These are phyloP conservation scores for Menidia beryllina DNA, from an alignment of 2,113 vertebrate genomes.

Conservation along the genomic window DNA sequence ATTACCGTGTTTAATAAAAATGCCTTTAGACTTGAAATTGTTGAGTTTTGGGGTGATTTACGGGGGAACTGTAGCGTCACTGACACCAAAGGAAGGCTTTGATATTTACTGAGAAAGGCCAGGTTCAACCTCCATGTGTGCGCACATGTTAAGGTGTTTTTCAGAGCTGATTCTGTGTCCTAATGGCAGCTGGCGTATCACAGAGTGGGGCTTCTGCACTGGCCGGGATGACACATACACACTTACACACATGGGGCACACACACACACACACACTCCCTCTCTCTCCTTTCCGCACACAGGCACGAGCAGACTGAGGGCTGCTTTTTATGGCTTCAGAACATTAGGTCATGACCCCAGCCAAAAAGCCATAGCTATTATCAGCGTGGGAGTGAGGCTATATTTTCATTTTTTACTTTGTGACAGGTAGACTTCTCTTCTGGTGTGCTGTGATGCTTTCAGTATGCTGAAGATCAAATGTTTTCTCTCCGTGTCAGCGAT, in stretches of 20 bases:
- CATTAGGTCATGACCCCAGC: slow-evolving; percentile 66
- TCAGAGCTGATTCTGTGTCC: slow-evolving; percentile 43
- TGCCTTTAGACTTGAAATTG: neutral
- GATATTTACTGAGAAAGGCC: slow-evolving; percentile 31
- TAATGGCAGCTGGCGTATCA: slow-evolving; percentile 62
- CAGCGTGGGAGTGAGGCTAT: slow-evolving; percentile 44
- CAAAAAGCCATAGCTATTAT: slow-evolving; percentile 60
- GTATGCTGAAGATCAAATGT: slow-evolving; percentile 35
- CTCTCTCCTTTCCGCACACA: neutral
- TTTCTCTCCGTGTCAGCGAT: slow-evolving; percentile 19
- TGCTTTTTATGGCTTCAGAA: slow-evolving; percentile 74
- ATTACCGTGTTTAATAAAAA: neutral
- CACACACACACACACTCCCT: too few relatives aligned
- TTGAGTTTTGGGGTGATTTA: neutral
- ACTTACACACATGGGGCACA: slow-evolving; percentile 14
- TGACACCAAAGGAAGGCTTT: slow-evolving; percentile 19
- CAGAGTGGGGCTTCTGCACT: slow-evolving; percentile 42
- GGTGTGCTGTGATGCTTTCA: slow-evolving; percentile 32
- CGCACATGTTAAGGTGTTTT: slow-evolving; percentile 18
- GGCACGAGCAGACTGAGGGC: slow-evolving; percentile 48
- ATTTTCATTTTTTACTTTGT: slow-evolving; percentile 57
- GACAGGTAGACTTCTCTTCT: slow-evolving; percentile 61
- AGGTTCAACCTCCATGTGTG: slow-evolving; percentile 5
- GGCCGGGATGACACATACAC: slow-evolving; percentile 42
- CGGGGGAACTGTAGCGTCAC: slow-evolving; percentile 4